A percentile compares a stretch with the other conserved stretches of the same genome.
Conservation (phyloP, 1,140 invertebrate species). For the Cheumatopsyche charites region DNA sequence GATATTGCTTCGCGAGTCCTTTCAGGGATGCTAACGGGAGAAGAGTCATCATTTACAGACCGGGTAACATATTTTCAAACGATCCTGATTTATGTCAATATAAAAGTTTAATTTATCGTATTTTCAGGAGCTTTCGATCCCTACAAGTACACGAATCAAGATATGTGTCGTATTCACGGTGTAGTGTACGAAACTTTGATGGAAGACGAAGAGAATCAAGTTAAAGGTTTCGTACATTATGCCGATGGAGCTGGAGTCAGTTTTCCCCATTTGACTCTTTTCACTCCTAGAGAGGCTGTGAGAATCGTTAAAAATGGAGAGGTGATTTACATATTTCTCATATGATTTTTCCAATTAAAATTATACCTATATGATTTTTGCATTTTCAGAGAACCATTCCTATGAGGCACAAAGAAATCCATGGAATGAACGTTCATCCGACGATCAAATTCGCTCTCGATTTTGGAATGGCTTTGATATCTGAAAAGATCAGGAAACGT, state of each 20-base stretch:
- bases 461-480: constrained; percentile 80
- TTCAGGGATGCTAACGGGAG: constrained; percentile 77
- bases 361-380: too few species aligned
- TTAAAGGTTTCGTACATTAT: constrained; percentile 75
- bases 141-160: constrained; percentile 75
- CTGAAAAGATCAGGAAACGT: constrained; percentile 80
- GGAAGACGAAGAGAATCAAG: constrained; percentile 82
- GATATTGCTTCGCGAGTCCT: constrained; percentile 79
- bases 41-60: constrained; percentile 76
- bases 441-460: constrained; percentile 80
- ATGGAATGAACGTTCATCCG: constrained; percentile 77
- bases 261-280: constrained; percentile 75
- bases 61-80: constrained; percentile 61
- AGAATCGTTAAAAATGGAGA: constrained; percentile 81
- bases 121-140: constrained; percentile 78
- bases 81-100: not conserved
- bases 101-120: not conserved
- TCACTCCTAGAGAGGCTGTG: constrained; percentile 77
- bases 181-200: constrained; percentile 80
- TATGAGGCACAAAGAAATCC: constrained; percentile 83
- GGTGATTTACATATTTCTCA: constrained; percentile 58
- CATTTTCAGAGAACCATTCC: constrained; percentile 78
- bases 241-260: constrained; percentile 74
- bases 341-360: too few species aligned
- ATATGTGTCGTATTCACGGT: constrained; percentile 80